Evolutionary conservation across 2,888 invertebrate species (phyloP), one percentile per base, ranked within the genome.

Genomic region (Augiades crinisus): DNA sequence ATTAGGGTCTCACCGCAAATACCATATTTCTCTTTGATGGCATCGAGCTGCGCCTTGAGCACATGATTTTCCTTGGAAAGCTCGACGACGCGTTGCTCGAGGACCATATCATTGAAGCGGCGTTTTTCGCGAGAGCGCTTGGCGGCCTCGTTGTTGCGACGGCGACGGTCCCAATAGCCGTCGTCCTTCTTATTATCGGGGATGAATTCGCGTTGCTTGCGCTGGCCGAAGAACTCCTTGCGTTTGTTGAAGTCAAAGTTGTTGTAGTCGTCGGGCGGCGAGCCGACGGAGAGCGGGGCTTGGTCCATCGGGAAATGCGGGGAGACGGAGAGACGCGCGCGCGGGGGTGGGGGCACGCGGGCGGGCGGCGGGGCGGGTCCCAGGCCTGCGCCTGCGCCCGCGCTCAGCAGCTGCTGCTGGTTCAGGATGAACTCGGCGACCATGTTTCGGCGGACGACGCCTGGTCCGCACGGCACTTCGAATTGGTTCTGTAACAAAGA

Each of bases 111-210:
- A 76, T 99, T 98, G 88, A 97, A 95, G 38, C 98, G 94, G 33
- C 98, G 92, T 81, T 99, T 99, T 80, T 99, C 98, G n/a, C 98
- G 93, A 4, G 98, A 98, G 36, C 98, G 91, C 77, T 99, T 98
- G 52, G 99, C 99, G 0, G 99, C 99, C 81, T 98, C 98, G 82
- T 99, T 99, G 86, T 99, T 99, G 54, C 98, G 93, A 58, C 98
- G 92, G 52, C 99, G 92, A 52, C 98, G 93, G 81, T 98, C 98
- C 99, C 99, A 99, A 83, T 99, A 99, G 71, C 96, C 96, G 68
- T 98, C 97, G 72, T 99, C 98, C 78, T 99, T 99, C 79, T 98
- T 98, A 83, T 93, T 96, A 77, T 98, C 98, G 0, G 98, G 98
- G 58, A 98, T 98, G 82, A 99, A 98, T 79, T 98, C 98, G 8